phyloP scores from a whole-genome alignment of 1,140 invertebrate species.

The Eriosoma lanigerum region DNA sequence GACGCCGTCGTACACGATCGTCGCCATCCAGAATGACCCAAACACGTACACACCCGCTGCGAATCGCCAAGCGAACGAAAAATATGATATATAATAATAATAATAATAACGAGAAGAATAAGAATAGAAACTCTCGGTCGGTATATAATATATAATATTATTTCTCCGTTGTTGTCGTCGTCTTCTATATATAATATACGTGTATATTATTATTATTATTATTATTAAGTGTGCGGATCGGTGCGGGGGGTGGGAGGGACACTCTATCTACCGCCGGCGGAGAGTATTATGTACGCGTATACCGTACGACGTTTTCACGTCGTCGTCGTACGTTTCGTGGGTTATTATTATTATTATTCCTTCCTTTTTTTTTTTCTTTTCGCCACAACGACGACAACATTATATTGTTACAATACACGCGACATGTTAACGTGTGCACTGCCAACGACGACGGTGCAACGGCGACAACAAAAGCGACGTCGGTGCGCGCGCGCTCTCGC shows the following conservation, averaged over 20 bases:
- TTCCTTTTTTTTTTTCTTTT: slow-evolving; percentile 11
- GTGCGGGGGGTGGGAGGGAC: neutral
- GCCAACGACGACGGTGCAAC: neutral
- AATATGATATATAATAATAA: slow-evolving; percentile 4
- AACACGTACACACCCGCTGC: slow-evolving; percentile 33
- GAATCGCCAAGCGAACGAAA: slow-evolving; percentile 9
- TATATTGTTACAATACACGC: slow-evolving; percentile 20
- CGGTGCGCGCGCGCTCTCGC: neutral
- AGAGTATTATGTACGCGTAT: slow-evolving; percentile 29
- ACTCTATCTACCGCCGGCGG: neutral
- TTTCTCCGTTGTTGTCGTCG: slow-evolving; percentile 2
- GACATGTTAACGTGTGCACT: slow-evolving; percentile 26
- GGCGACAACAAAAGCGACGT: slow-evolving; percentile 17
- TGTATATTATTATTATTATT: too few relatives aligned
- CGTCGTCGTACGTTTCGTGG: slow-evolving; percentile 16
- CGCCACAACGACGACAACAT: slow-evolving; percentile 7
- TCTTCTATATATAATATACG: neutral
- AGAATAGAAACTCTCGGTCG: slow-evolving; percentile 9
- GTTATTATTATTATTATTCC: slow-evolving; percentile 24
- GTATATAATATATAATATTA: too few relatives aligned
- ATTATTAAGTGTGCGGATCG: too few relatives aligned
- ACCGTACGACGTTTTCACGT: slow-evolving; percentile 32
- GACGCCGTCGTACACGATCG: neutral
- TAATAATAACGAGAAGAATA: too few relatives aligned
- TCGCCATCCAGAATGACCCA: slow-evolving; percentile 1